Base-by-base conservation (phyloP, 2,797 vertebrate species). In the Schizothorax lantsangensis region DNA sequence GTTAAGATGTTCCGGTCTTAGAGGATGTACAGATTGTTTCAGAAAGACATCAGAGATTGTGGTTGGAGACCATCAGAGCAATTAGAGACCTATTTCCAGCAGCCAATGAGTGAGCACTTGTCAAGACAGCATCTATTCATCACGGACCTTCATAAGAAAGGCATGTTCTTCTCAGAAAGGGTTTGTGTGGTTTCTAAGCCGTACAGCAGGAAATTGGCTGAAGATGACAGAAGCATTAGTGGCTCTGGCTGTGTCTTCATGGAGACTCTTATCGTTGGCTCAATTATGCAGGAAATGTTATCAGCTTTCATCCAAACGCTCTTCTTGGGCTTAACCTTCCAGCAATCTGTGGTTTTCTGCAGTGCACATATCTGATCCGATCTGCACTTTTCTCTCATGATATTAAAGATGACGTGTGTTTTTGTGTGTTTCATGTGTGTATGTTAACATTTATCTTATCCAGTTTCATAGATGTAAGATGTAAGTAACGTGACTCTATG, bases 281-380 rank as follows among this genome's bases (percentile, higher is more conserved):
- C 38, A 80, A 2, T 64, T n/a, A 80, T 30, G 78, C 4, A 30
- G 57, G 15, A 64, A 30, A 40, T 26, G 59, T 23, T 79, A 79
- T 79, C 78, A 62, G 78, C 78, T 14, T 82, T 40, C 21, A 71
- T 52, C 45, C 80, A 54, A 82, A 82, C 4, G 6, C 64, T 69
- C 43, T 49, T 52, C 45, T 52, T 49, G 19, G 21, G 19, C 12
- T 14, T 23, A 49, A 54, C 23, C 80, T 71, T 71, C 47, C 23
- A 82, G 19, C 47, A 36, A n/a, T 52, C 19, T 17, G 17, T 38
- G 45, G 14, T 71, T 36, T 71, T 33, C 45, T 52, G 11, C 45
- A 49, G 26, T 36, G 26, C 30, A 23, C 62, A 12, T 19, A 80
- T 81, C 43, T 36, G 26, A 49, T 47, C 57, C 62, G 0, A 26